phyloP scores from a whole-genome alignment of 2,797 vertebrate genomes.

The Propithecus deckenii region DNA sequence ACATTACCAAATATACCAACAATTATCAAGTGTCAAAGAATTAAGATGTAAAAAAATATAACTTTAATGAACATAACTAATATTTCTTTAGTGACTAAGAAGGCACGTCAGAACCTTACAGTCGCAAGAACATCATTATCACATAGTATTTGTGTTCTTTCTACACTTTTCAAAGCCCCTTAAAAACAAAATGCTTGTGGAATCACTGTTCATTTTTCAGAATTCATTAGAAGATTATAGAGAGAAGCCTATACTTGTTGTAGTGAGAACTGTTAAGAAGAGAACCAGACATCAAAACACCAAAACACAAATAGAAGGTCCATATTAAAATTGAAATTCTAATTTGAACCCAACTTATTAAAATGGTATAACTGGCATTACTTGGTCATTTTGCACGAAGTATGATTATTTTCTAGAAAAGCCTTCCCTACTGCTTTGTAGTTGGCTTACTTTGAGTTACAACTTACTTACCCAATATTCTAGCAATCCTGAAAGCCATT shows the following conservation, averaged over 20 bases:
- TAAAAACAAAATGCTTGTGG: background rate
- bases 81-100: conserved; percentile 17
- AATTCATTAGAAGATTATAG: conserved; percentile 28
- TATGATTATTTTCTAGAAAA: conserved; percentile 30
- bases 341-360: conserved; percentile 36
- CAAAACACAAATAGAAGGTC: conserved; percentile 18
- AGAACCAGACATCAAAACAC: background rate
- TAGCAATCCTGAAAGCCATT: conserved; percentile 12
- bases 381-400: conserved; percentile 12
- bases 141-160: background rate
- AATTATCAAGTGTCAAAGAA: conserved; percentile 33
- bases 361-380: background rate
- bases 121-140: conserved; percentile 14
- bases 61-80: conserved; percentile 24
- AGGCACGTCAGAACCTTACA: background rate
- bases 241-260: background rate
- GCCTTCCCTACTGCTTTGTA: background rate
- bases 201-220: background rate
- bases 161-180: conserved; percentile 14
- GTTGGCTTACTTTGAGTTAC: background rate
- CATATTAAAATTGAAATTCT: conserved; percentile 45
- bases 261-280: background rate
- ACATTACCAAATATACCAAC: conserved; percentile 45
- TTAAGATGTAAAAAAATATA: background rate
- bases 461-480: conserved; percentile 14